phyloP scores from a whole-genome alignment of 2,797 vertebrate species.

The Poeciliopsis infans region DNA sequence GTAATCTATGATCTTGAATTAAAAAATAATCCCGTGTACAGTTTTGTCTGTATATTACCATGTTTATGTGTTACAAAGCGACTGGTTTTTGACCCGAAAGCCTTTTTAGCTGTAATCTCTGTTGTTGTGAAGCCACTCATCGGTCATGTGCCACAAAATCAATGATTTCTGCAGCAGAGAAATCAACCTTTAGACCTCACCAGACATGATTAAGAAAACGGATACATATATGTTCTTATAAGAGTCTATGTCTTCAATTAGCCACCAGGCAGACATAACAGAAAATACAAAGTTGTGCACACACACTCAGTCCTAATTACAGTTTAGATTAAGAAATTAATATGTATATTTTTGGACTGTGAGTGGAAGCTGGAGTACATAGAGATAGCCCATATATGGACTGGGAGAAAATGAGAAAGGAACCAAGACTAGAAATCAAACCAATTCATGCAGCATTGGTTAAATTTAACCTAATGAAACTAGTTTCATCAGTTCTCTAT shows the following conservation, averaged over 20 bases:
- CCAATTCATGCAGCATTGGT: not conserved
- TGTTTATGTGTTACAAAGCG: constrained; percentile 40
- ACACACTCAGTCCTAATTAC: not conserved
- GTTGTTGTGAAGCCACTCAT: constrained; percentile 36
- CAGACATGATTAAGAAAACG: not conserved
- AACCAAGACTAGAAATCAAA: not conserved
- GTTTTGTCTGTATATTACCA: constrained; percentile 14
- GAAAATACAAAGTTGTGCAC: not conserved
- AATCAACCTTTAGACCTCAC: constrained; percentile 18
- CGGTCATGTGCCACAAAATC: constrained; percentile 29
- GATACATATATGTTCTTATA: not conserved
- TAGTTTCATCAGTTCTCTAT: not conserved
- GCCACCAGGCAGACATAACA: not conserved
- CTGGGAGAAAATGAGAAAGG: not conserved
- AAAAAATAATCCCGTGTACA: constrained; percentile 54
- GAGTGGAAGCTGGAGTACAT: not conserved
- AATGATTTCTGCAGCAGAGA: constrained; percentile 16
- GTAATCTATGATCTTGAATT: constrained; percentile 60
- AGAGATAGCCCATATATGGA: not conserved
- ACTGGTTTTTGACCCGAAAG: constrained; percentile 57
- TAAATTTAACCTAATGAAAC: not conserved
- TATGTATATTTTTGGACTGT: not conserved
- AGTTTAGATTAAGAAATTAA: not conserved
- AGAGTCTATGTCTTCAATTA: not conserved
- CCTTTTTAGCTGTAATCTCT: constrained; percentile 58